Conservation (phyloP, 2,888 invertebrate genomes). For the Gnatocerus cornutus region DNA sequence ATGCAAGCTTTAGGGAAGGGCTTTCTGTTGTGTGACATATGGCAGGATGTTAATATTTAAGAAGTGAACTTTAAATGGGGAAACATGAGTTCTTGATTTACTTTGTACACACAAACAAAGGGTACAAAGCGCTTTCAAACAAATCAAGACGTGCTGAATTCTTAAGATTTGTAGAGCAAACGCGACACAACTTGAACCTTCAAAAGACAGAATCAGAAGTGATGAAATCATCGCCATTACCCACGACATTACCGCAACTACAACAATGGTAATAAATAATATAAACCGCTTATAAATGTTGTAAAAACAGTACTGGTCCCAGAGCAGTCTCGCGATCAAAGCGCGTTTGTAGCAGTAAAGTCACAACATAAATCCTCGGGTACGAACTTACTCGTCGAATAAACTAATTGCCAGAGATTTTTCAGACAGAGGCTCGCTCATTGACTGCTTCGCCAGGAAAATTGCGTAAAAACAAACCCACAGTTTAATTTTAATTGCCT, state of each 20-base stretch:
- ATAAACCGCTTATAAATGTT: no score
- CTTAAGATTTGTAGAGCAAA: no score
- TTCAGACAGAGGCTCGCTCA: slow-evolving; percentile 11
- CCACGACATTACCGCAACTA: no score
- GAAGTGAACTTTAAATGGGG: slow-evolving; percentile 26
- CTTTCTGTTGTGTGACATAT: slow-evolving; percentile 19
- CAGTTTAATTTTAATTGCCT: slow-evolving; percentile 36
- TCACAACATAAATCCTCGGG: neutral
- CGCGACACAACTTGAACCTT: no score
- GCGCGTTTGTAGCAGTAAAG: no score
- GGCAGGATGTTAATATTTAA: slow-evolving; percentile 48
- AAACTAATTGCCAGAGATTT: slow-evolving; percentile 11
- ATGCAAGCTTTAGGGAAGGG: neutral
- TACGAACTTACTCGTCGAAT: neutral
- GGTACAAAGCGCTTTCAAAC: neutral
- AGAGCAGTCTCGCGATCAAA: no score
- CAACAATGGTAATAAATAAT: no score
- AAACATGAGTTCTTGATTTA: slow-evolving; percentile 20
- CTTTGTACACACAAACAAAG: slow-evolving; percentile 12
- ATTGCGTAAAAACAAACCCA: slow-evolving; percentile 38
- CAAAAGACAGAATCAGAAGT: no score
- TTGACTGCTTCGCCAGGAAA: slow-evolving; percentile 30
- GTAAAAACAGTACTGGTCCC: no score
- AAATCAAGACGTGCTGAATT: neutral
- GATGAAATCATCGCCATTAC: no score